Conservation (phyloP, 2,888 invertebrate genomes). For the Stegophylla sp. region DNA sequence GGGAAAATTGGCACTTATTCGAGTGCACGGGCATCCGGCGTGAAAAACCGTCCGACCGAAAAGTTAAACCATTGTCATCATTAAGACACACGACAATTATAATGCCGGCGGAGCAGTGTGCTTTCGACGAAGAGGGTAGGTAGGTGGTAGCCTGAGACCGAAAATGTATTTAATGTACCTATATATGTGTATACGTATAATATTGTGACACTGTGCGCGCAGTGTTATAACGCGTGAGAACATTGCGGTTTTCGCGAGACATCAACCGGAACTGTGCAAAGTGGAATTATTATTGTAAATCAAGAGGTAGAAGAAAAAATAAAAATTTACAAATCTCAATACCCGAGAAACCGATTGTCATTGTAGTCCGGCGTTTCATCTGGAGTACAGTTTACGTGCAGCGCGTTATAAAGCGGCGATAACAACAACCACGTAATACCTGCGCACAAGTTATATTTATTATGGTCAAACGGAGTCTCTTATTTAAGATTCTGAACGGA, state of each 20-base stretch:
- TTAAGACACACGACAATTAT: constrained; percentile 51
- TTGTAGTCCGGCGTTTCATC: neutral
- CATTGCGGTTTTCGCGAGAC: constrained; percentile 51
- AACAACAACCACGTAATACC: neutral
- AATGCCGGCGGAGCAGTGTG: constrained; percentile 2
- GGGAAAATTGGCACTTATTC: constrained; percentile 55
- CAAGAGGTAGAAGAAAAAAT: neutral
- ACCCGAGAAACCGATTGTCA: constrained; percentile 7
- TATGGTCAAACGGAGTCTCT: too few relatives aligned
- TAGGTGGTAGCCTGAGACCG: constrained; percentile 26
- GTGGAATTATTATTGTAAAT: constrained; percentile 42
- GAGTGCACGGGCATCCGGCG: constrained; percentile 56
- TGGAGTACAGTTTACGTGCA: neutral
- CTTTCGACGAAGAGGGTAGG: constrained; percentile 46
- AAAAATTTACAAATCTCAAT: constrained; percentile 20
- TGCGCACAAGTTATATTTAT: neutral
- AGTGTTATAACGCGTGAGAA: constrained; percentile 43
- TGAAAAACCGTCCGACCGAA: constrained; percentile 57
- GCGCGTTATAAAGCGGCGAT: too few relatives aligned
- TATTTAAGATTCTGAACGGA: too few relatives aligned
- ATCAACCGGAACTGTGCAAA: constrained; percentile 43
- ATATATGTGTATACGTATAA: neutral
- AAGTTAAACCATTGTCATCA: constrained; percentile 41
- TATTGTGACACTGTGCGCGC: neutral
- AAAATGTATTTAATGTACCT: neutral